Percentiles rank a stretch among this genome's conserved stretches.
phyloP scores from a whole-genome alignment of 2,797 vertebrate species.

The Eupleurogrammus muticus region DNA sequence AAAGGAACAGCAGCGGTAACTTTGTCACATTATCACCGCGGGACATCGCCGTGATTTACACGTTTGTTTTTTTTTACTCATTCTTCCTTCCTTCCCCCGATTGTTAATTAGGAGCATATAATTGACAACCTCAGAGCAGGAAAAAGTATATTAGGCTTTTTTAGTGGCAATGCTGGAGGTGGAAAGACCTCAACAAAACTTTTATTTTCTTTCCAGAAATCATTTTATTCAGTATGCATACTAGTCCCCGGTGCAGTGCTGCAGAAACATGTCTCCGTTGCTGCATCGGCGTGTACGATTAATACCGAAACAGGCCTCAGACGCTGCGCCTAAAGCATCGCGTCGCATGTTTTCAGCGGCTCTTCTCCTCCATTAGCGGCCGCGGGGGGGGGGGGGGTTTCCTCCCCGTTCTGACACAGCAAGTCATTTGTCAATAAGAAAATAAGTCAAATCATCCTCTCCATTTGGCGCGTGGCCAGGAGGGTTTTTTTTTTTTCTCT shows the following conservation, averaged over 20 bases:
- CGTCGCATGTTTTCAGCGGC: background rate
- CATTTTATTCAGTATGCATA: no score
- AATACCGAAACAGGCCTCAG: background rate
- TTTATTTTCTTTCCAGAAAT: no score
- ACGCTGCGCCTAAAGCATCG: background rate
- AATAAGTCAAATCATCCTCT: constrained; percentile 58
- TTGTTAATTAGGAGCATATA: background rate
- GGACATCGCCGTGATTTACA: constrained; percentile 7
- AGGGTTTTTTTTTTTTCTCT: constrained; percentile 41
- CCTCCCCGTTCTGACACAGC: constrained; percentile 16
- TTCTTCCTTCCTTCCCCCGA: constrained; percentile 1
- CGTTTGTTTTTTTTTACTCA: constrained; percentile 5
- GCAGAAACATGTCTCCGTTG: constrained; percentile 1
- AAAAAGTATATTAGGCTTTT: background rate
- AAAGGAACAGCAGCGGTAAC: constrained; percentile 4
- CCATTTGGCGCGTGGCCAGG: constrained; percentile 54
- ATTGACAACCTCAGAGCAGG: constrained; percentile 21
- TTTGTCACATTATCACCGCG: background rate
- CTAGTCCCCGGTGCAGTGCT: background rate
- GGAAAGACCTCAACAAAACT: constrained; percentile 27
- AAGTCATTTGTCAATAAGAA: constrained; percentile 41
- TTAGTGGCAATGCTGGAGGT: constrained; percentile 18
- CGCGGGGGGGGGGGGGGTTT: no score
- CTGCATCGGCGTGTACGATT: constrained; percentile 2
- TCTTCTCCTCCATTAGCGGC: background rate